Conservation (phyloP, 2,113 vertebrate genomes). For the Lophochroa leadbeateri region DNA sequence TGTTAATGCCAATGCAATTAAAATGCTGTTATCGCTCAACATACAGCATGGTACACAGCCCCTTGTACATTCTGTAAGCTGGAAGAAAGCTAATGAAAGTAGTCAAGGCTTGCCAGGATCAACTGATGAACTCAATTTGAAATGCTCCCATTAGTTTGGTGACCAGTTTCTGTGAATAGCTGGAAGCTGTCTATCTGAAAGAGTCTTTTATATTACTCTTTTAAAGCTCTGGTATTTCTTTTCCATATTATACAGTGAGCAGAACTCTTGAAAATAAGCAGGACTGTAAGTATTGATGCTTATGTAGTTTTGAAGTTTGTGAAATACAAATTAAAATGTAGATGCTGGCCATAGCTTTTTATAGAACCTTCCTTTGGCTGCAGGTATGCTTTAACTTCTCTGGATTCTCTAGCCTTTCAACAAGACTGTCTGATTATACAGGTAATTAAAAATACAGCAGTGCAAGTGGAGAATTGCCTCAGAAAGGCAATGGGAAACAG, state of each 20-base stretch:
- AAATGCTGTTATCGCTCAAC: neutral
- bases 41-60: neutral
- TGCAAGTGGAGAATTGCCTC: neutral
- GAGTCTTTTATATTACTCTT: neutral
- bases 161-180: neutral
- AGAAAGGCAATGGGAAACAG: neutral
- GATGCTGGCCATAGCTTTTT: neutral
- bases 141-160: neutral
- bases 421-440: neutral
- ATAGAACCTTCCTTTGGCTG: neutral
- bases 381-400: neutral
- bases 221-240: neutral
- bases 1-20: neutral
- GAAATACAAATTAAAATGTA: neutral
- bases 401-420: neutral
- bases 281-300: neutral
- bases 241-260: neutral
- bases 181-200: neutral
- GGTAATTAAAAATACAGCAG: neutral
- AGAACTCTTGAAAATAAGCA: neutral
- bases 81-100: neutral
- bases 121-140: neutral
- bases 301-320: neutral
- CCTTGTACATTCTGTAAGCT: neutral
- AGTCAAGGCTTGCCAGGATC: neutral